Conservation (phyloP, 2,888 invertebrate species). For the Xylota segnis region DNA sequence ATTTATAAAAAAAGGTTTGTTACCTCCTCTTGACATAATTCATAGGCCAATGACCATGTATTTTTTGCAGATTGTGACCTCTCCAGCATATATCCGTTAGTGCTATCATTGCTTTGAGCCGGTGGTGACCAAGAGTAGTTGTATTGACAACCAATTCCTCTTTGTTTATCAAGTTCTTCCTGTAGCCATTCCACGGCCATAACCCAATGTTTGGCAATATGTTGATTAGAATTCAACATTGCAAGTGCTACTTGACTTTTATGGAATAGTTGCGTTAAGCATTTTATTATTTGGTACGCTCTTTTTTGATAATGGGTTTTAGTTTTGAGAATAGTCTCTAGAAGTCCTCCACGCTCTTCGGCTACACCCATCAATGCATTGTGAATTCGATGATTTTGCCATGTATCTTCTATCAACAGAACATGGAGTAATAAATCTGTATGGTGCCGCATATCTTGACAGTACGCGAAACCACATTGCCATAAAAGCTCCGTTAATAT, state of each 20-base stretch:
- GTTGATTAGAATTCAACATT: conserved; percentile 91
- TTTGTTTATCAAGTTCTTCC: conserved; percentile 93
- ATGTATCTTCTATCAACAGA: conserved; percentile 96
- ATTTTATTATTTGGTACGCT: conserved; percentile 98
- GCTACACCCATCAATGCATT: conserved; percentile 95
- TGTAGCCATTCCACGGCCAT: conserved; percentile 97
- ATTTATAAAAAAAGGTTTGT: conserved; percentile 56
- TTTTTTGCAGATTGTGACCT: conserved; percentile 96
- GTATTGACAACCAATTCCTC: conserved; percentile 88
- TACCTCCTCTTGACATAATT: conserved; percentile 90
- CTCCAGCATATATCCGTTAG: conserved; percentile 97
- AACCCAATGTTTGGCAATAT: conserved; percentile 94
- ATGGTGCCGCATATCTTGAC: conserved; percentile 96
- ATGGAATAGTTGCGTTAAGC: conserved; percentile 95
- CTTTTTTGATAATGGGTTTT: conserved; percentile 98
- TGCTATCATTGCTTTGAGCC: conserved; percentile 96
- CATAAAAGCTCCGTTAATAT: conserved; percentile 96
- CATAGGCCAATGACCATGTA: conserved; percentile 92
- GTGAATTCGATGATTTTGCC: conserved; percentile 97
- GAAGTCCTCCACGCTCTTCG: conserved; percentile 95
- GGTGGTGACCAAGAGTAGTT: conserved; percentile 98
- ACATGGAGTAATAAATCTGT: conserved; percentile 95
- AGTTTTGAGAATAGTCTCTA: conserved; percentile 96
- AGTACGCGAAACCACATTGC: conserved; percentile 95
- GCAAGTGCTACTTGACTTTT: conserved; percentile 92